phyloP scores from a whole-genome alignment of 1,140 invertebrate species.

The Luehdorfia chinensis region DNA sequence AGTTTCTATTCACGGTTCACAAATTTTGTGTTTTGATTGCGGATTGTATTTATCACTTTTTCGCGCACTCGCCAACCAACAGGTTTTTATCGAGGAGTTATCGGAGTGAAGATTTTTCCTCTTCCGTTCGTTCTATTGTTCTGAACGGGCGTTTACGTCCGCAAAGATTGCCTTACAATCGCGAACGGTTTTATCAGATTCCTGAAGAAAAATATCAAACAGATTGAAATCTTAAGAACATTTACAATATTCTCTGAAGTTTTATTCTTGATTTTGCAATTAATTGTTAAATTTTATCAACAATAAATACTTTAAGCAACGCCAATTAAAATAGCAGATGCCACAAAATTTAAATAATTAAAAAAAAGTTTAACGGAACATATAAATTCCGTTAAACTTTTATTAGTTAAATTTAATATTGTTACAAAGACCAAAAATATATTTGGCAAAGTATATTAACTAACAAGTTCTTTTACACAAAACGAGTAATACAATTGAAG shows the following conservation, averaged over 20 bases:
- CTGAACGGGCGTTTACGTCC: background rate
- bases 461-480: no score
- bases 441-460: no score
- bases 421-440: no score
- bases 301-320: no score
- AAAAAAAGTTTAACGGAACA: no score
- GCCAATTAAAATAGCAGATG: no score
- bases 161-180: background rate
- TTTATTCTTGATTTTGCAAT: no score
- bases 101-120: constrained; percentile 8
- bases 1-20: background rate
- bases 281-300: no score
- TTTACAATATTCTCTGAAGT: background rate
- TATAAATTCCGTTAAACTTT: no score
- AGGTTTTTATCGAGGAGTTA: constrained; percentile 1
- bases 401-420: no score
- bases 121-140: constrained; percentile 12
- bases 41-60: constrained; percentile 7
- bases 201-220: background rate
- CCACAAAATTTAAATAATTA: no score
- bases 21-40: background rate
- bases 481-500: no score
- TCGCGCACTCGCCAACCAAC: background rate
- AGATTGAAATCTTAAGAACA: background rate
- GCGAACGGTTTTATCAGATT: background rate